Evolutionary conservation across 2,888 invertebrate genomes (phyloP).

Genomic region (Cremastobaeus sp.): DNA sequence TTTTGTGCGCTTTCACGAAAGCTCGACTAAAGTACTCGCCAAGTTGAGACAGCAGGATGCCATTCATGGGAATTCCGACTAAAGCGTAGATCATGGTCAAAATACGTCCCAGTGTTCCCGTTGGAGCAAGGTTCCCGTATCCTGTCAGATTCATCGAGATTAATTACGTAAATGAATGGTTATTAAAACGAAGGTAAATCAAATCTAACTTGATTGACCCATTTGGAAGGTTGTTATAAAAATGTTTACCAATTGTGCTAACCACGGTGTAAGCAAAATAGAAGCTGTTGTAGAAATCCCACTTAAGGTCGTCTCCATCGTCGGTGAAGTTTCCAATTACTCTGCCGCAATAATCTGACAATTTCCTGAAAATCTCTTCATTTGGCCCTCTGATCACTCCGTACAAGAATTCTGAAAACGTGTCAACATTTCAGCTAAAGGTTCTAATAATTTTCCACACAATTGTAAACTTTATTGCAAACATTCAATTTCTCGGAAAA

Average conservation of each 20-base stretch:
- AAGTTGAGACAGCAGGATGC: slow-evolving; percentile 81
- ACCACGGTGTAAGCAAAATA: slow-evolving; percentile 95
- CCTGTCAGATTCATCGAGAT: slow-evolving; percentile 80
- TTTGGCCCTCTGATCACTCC: slow-evolving; percentile 36
- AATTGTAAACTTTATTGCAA: no score
- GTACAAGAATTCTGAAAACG: slow-evolving; percentile 82
- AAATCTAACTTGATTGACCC: no score
- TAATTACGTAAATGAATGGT: no score
- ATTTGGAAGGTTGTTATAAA: neutral
- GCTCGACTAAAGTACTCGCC: slow-evolving; percentile 89
- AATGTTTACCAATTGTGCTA: slow-evolving; percentile 89
- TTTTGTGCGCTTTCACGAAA: slow-evolving; percentile 87
- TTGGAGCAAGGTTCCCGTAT: slow-evolving; percentile 93
- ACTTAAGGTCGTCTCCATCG: slow-evolving; percentile 83
- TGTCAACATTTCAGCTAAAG: no score
- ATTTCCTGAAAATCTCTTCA: slow-evolving; percentile 81
- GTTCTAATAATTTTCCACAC: no score
- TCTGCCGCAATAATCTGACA: slow-evolving; percentile 87
- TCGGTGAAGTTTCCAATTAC: slow-evolving; percentile 83
- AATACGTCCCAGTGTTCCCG: slow-evolving; percentile 87
- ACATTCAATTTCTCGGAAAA: no score
- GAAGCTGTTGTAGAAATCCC: slow-evolving; percentile 95
- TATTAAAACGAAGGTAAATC: neutral
- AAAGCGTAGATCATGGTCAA: slow-evolving; percentile 93
- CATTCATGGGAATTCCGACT: slow-evolving; percentile 91